Percentiles rank a stretch among this genome's conserved stretches.
These are phyloP conservation scores for Carcinoscorpius rotundicauda DNA, from an alignment of 1,140 invertebrate species.

Conservation along the genomic window DNA sequence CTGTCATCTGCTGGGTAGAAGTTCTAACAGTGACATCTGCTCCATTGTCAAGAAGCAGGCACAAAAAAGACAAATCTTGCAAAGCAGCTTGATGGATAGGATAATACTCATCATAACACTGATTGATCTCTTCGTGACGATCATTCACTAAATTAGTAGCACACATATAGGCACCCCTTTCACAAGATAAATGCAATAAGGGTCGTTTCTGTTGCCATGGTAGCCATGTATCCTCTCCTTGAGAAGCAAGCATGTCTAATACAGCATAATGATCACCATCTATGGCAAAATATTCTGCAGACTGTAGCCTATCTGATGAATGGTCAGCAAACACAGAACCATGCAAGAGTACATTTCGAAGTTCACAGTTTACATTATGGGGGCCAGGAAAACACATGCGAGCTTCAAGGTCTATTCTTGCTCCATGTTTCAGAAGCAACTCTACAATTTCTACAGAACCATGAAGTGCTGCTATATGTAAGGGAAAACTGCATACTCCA, in stretches of 20 bases:
- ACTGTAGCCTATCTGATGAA: constrained; percentile 48
- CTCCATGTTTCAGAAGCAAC: constrained; percentile 38
- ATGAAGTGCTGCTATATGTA: constrained; percentile 57
- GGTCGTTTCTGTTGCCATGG: constrained; percentile 43
- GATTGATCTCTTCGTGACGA: constrained; percentile 54
- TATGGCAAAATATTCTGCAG: constrained; percentile 56
- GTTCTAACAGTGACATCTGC: constrained; percentile 53
- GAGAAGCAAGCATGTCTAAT: constrained; percentile 48
- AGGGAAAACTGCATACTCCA: constrained; percentile 52
- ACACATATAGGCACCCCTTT: constrained; percentile 54
- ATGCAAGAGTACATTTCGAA: constrained; percentile 33
- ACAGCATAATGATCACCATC: constrained; percentile 49
- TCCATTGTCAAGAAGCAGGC: constrained; percentile 47
- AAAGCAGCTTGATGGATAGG: constrained; percentile 57
- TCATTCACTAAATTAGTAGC: constrained; percentile 50
- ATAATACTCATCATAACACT: constrained; percentile 60
- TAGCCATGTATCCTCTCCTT: constrained; percentile 54
- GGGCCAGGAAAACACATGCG: constrained; percentile 53
- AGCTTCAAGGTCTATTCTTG: constrained; percentile 36
- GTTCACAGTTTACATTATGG: constrained; percentile 55
- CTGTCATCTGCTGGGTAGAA: constrained; percentile 57
- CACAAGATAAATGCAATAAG: constrained; percentile 51
- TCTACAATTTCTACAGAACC: constrained; percentile 45
- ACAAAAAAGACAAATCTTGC: constrained; percentile 51
- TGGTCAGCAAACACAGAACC: constrained; percentile 25